Percentiles rank a stretch among this genome's conserved stretches.
phyloP scores from a whole-genome alignment of 37 sponge, comb jelly and placozoan species.

The Beroe ovata region DNA sequence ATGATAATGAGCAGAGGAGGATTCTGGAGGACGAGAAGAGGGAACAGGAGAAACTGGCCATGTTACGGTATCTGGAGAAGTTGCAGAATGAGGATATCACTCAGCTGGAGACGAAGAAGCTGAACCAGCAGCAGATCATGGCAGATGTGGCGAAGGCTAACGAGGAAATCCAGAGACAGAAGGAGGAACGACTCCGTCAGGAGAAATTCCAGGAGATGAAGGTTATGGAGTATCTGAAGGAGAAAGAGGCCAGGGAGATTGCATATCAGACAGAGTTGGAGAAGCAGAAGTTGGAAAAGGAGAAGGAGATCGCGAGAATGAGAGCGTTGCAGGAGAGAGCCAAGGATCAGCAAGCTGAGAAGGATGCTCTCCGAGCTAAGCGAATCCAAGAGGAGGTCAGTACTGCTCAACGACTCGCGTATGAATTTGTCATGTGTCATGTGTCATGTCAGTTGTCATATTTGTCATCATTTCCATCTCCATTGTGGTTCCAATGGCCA shows the following conservation, averaged over 20 bases:
- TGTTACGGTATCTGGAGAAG: constrained; percentile 78
- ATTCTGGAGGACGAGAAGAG: constrained; percentile 86
- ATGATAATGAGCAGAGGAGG: constrained; percentile 82
- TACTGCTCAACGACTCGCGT: too few relatives aligned
- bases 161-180: constrained; percentile 87
- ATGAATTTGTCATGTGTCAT: too few relatives aligned
- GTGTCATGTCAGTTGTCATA: too few relatives aligned
- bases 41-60: constrained; percentile 94
- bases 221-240: constrained; percentile 88
- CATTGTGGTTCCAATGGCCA: too few relatives aligned
- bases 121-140: constrained; percentile 84
- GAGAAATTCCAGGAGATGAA: constrained; percentile 85
- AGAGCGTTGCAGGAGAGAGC: constrained; percentile 96
- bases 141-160: constrained; percentile 82
- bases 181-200: constrained; percentile 76
- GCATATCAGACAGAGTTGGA: constrained; percentile 84
- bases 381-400: constrained; percentile 87
- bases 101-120: constrained; percentile 79
- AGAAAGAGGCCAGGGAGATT: constrained; percentile 90
- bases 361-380: constrained; percentile 92
- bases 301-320: constrained; percentile 90
- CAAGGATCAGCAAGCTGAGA: constrained; percentile 97
- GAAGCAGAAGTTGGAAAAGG: constrained; percentile 87
- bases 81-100: constrained; percentile 81
- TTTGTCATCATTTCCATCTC: too few relatives aligned